A percentile compares a stretch with the other conserved stretches of the same genome.
Conservation (phyloP, 2,888 invertebrate genomes). For the Clunio marinus region DNA sequence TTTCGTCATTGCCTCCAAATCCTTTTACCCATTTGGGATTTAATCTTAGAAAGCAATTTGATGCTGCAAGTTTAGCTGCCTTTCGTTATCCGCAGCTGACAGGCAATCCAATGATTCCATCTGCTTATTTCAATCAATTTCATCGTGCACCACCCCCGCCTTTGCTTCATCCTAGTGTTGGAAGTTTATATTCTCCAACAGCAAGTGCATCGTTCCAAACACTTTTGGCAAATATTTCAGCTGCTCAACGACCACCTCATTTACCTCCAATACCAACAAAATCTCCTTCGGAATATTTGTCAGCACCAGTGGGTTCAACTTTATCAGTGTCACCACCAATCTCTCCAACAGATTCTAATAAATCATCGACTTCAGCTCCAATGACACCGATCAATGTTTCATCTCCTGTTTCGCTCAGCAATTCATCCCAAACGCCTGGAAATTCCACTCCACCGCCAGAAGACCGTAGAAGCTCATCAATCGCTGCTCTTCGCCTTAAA, state of each 20-base stretch:
- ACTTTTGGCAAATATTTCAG: conserved; percentile 73
- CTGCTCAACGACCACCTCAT: conserved; percentile 56
- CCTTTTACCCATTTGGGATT: conserved; percentile 76
- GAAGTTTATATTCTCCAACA: conserved; percentile 55
- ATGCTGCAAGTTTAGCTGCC: conserved; percentile 61
- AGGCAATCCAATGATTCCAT: conserved; percentile 54
- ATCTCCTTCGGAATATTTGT: conserved; percentile 43
- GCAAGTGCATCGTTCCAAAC: conserved; percentile 76
- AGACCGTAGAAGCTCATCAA: conserved; percentile 79
- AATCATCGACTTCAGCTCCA: conserved; percentile 40
- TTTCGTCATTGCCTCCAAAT: conserved; percentile 71
- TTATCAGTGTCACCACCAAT: conserved; percentile 56
- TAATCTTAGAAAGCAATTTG: conserved; percentile 69
- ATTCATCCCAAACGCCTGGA: conserved; percentile 55
- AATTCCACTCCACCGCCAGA: conserved; percentile 62
- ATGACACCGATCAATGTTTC: conserved; percentile 42
- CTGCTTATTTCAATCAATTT: conserved; percentile 58
- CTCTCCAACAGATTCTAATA: conserved; percentile 51
- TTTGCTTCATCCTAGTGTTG: conserved; percentile 58
- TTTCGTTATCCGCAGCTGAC: conserved; percentile 63
- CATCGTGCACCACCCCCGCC: conserved; percentile 58
- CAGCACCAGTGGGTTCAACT: conserved; percentile 34
- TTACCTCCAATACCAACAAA: conserved; percentile 57
- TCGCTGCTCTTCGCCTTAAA: conserved; percentile 79
- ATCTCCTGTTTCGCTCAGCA: conserved; percentile 44